Conservation (phyloP, 2,888 invertebrate genomes). For the Chalcosyrphus nemorum region DNA sequence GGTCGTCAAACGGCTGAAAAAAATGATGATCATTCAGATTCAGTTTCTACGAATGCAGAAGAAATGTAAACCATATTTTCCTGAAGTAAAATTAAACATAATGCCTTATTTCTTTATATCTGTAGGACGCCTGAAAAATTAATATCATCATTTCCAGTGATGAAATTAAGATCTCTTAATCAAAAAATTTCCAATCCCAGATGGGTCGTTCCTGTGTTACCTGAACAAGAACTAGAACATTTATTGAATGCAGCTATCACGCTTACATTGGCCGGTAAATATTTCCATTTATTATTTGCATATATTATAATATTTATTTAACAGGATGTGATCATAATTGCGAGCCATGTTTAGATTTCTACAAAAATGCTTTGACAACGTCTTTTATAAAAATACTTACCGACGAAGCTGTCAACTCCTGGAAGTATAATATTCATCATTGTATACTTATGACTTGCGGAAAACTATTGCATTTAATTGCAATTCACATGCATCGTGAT, state of each 20-base stretch:
- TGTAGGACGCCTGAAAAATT: slow-evolving; percentile 80
- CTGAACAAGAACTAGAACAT: slow-evolving; percentile 97
- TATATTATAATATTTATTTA: neutral
- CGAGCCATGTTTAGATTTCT: slow-evolving; percentile 96
- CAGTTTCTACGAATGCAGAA: slow-evolving; percentile 51
- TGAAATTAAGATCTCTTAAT: slow-evolving; percentile 93
- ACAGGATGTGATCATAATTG: slow-evolving; percentile 93
- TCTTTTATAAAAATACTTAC: slow-evolving; percentile 98
- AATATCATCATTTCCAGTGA: slow-evolving; percentile 88
- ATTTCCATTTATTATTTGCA: neutral
- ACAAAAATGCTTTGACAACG: slow-evolving; percentile 95
- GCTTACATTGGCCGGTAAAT: slow-evolving; percentile 90
- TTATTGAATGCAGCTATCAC: slow-evolving; percentile 94
- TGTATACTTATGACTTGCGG: slow-evolving; percentile 97
- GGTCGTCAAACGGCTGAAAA: slow-evolving; percentile 77
- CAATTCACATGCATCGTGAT: slow-evolving; percentile 93
- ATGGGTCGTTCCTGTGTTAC: slow-evolving; percentile 98
- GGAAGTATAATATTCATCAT: slow-evolving; percentile 98
- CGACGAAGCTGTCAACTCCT: slow-evolving; percentile 98
- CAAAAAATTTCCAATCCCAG: slow-evolving; percentile 97
- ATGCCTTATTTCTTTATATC: slow-evolving; percentile 36
- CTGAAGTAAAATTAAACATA: neutral
- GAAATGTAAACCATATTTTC: slow-evolving; percentile 36
- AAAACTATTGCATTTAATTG: slow-evolving; percentile 95
- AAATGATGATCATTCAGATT: slow-evolving; percentile 74